Percentiles rank a stretch among this genome's conserved stretches.
Evolutionary conservation across 2,888 invertebrate species (phyloP).

Genomic region (Oeneis ivallda): DNA sequence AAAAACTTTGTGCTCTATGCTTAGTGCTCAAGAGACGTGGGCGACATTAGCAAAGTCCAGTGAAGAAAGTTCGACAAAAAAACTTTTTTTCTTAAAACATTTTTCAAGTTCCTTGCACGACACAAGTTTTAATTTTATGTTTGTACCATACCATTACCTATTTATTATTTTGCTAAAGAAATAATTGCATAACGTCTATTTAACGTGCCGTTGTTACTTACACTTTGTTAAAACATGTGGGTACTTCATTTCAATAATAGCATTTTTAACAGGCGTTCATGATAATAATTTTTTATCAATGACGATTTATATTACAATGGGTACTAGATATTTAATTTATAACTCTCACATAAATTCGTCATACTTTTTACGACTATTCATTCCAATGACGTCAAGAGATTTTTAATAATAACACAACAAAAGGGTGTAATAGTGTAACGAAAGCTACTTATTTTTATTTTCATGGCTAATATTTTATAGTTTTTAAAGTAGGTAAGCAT

Average conservation of each 20-base stretch:
- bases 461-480: slow-evolving; percentile 21
- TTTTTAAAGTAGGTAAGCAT: slow-evolving; percentile 12
- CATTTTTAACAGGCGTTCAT: slow-evolving; percentile 50
- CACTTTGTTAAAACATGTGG: slow-evolving; percentile 59
- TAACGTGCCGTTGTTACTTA: slow-evolving; percentile 20
- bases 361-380: slow-evolving; percentile 68
- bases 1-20: too few relatives aligned
- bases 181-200: slow-evolving; percentile 28
- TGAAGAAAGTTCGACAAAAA: too few relatives aligned
- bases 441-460: slow-evolving; percentile 39
- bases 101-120: too few relatives aligned
- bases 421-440: slow-evolving; percentile 43
- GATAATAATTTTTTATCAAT: slow-evolving; percentile 67
- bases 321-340: slow-evolving; percentile 45
- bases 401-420: slow-evolving; percentile 43
- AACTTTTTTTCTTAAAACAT: too few relatives aligned
- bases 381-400: slow-evolving; percentile 50
- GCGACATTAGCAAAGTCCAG: too few relatives aligned
- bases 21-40: too few relatives aligned
- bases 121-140: too few relatives aligned
- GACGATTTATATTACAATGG: slow-evolving; percentile 47
- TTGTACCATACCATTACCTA: neutral
- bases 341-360: slow-evolving; percentile 64
- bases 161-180: neutral
- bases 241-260: slow-evolving; percentile 64